Base-by-base conservation (phyloP, 2,113 vertebrate species). In the Lepus europaeus region DNA sequence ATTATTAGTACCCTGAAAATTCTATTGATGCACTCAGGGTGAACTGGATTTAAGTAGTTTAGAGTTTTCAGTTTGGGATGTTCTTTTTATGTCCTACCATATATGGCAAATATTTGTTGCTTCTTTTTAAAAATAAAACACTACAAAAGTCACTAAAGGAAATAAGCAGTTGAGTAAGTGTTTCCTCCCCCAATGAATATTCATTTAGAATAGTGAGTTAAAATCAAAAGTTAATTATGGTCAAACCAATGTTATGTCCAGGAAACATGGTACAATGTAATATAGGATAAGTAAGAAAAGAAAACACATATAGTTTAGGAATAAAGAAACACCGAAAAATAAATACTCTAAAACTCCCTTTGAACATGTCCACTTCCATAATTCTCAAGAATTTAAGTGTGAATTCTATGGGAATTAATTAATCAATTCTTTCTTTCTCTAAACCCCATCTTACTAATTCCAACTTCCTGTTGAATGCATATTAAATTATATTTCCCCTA, bases 151-250 rank as follows among this genome's bases (percentile, higher is more conserved):
- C 53, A 76, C 1, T 77, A 61, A 89, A 39, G 6, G 22, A 93
- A 91, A 77, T 5, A 61, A 10, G 78, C 84, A 91, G 33, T 51
- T 93, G 33, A 90, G 22, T 81, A 91, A 92, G 87, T 63, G 14
- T 72, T 88, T 74, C 45, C 69, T 81, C 8, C 36, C 64, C 27
- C 20, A 91, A 91, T 31, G 31, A 90, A 81, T 17, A 89, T 51
- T 91, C 53, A 91, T 73, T 69, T n/a, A 85, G 10, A 91, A 77
- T 7, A 9, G 19, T 88, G 29, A 66, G 31, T 59, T 81, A 90
- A 85, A 77, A 77, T 66, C 31, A 70, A 17, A 82, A 88, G 68
- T 59, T 59, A 91, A 76, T 53, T 78, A 66, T 68, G 27, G 16
- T 61, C 56, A 92, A 89, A 76, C 70, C 12, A 31, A 22, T 66